phyloP scores from a whole-genome alignment of 2,113 vertebrate species.

The Acanthisitta chloris region DNA sequence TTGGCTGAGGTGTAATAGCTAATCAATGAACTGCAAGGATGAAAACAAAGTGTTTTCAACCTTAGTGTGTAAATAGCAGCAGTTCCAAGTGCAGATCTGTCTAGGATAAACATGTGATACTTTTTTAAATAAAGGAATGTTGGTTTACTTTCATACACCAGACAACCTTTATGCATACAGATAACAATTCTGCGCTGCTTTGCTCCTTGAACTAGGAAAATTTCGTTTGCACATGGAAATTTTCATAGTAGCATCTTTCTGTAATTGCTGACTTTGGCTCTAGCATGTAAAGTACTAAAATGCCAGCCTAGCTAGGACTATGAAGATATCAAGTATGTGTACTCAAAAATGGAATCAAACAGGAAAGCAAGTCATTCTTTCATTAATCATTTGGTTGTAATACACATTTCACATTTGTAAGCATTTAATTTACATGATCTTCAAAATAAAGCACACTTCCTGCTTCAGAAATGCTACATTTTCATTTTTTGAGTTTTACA shows the following conservation, averaged over 20 bases:
- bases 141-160: not conserved
- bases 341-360: not conserved
- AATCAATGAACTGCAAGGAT: not conserved
- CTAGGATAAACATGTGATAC: not conserved
- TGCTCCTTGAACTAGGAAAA: not conserved
- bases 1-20: not conserved
- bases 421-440: not conserved
- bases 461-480: not conserved
- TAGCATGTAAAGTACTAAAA: not conserved
- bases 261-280: not conserved
- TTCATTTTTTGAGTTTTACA: not conserved
- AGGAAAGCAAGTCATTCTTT: not conserved
- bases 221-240: not conserved
- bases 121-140: accelerated
- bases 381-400: not conserved
- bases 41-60: not conserved
- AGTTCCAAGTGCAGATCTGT: not conserved
- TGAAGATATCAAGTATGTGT: accelerated
- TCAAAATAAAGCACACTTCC: not conserved
- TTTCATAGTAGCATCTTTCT: not conserved
- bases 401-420: not conserved
- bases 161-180: not conserved
- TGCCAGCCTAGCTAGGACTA: not conserved
- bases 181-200: not conserved
- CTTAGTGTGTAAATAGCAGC: not conserved